Evolutionary conservation across 2,113 vertebrate species (phyloP).

Genomic region (Atherinomorus stipes): DNA sequence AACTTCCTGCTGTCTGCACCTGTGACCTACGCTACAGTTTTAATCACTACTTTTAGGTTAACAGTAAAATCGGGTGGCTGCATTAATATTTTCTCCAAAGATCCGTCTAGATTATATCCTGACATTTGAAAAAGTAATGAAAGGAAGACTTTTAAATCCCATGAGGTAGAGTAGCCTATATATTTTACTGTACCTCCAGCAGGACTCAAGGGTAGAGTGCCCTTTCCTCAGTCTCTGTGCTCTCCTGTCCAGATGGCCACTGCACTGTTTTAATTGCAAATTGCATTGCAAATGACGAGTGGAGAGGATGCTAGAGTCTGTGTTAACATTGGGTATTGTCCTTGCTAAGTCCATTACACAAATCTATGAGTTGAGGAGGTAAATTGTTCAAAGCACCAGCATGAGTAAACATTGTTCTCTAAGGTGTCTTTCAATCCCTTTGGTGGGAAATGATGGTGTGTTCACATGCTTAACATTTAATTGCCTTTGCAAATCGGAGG

Average conservation of each 20-base stretch:
- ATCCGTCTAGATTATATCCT: background rate
- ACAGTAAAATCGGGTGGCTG: background rate
- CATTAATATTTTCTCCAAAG: background rate
- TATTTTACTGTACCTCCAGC: background rate
- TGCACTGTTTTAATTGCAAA: slow-evolving; percentile 66
- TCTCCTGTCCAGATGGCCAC: slow-evolving; percentile 64
- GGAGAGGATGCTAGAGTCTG: slow-evolving; percentile 18
- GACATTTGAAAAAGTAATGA: background rate
- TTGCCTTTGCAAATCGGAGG: slow-evolving; percentile 54
- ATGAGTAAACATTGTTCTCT: slow-evolving; percentile 38
- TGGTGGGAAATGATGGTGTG: slow-evolving; percentile 17
- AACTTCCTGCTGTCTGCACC: background rate
- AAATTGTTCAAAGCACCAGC: slow-evolving; percentile 39
- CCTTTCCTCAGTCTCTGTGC: slow-evolving; percentile 32
- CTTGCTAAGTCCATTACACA: slow-evolving; percentile 34
- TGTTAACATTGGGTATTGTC: slow-evolving; percentile 22
- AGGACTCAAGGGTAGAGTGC: slow-evolving; percentile 52
- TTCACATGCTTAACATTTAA: slow-evolving; percentile 55
- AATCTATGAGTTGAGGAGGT: slow-evolving; percentile 14
- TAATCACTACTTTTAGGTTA: background rate
- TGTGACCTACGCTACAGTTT: background rate
- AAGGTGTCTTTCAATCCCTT: slow-evolving; percentile 45
- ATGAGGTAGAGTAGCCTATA: background rate
- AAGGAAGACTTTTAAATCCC: background rate
- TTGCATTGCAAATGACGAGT: slow-evolving; percentile 65